These are phyloP conservation scores for Polypterus bichir DNA, from an alignment of 2,113 vertebrate genomes.

Conservation along the genomic window DNA sequence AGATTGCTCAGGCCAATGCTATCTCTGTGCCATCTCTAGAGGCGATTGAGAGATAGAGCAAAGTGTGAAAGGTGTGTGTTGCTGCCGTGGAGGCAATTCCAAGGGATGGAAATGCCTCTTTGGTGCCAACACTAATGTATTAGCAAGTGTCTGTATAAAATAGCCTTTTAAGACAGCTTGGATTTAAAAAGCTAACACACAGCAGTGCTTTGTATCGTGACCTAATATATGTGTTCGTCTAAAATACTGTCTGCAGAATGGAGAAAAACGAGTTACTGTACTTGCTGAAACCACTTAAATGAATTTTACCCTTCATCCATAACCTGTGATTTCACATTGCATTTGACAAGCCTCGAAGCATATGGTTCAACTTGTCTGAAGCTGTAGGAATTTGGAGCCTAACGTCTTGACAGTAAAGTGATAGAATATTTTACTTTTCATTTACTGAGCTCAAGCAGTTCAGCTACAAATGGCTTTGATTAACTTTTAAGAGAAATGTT, in stretches of 20 bases:
- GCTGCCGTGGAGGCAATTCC: too few relatives aligned
- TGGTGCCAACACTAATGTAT: neutral
- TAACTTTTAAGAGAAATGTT: too few relatives aligned
- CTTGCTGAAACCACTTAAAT: neutral
- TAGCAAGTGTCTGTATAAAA: neutral
- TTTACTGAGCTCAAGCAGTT: neutral
- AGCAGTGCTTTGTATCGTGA: neutral
- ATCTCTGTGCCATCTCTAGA: too few relatives aligned
- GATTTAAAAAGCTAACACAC: neutral
- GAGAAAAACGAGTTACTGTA: neutral
- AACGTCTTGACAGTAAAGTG: neutral
- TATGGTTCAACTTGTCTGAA: neutral
- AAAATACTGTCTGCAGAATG: neutral
- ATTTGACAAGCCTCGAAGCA: neutral
- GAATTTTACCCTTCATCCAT: neutral
- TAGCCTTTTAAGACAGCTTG: neutral
- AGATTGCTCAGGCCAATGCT: too few relatives aligned
- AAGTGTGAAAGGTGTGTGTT: too few relatives aligned
- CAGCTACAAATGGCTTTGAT: neutral
- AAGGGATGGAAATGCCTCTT: too few relatives aligned
- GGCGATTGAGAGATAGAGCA: too few relatives aligned
- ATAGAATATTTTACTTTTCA: neutral
- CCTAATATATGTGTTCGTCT: neutral
- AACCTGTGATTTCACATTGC: neutral
- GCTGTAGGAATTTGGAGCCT: neutral